These are phyloP conservation scores for Sicus ferrugineus DNA, from an alignment of 2,888 invertebrate species.

Conservation along the genomic window DNA sequence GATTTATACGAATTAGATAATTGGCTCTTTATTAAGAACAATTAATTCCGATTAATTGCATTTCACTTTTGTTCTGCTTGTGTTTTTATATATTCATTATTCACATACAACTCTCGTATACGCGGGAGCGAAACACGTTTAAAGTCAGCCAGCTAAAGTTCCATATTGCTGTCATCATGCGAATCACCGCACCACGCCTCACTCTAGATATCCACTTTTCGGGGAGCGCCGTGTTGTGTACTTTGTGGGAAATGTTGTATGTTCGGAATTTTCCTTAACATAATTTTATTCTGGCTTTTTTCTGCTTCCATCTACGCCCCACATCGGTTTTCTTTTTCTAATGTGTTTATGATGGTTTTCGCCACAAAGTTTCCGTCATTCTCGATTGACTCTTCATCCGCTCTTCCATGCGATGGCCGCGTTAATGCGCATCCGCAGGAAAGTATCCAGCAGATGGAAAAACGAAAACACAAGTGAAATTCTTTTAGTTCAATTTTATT, in stretches of 20 bases:
- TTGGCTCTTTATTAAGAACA: no score
- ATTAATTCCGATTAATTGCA: no score
- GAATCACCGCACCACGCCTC: background rate
- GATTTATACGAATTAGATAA: background rate
- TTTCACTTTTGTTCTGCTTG: background rate
- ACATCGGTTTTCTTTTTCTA: conserved; percentile 31
- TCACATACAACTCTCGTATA: background rate
- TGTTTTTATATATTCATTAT: background rate
- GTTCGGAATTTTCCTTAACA: conserved; percentile 1
- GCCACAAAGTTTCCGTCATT: conserved; percentile 11
- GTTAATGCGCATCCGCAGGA: conserved; percentile 41
- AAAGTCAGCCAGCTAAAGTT: conserved; percentile 9
- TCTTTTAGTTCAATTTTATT: no score
- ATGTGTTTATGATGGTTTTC: background rate
- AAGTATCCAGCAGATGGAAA: conserved; percentile 38
- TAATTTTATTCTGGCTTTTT: conserved; percentile 16
- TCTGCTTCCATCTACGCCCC: conserved; percentile 25
- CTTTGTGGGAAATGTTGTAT: conserved; percentile 37
- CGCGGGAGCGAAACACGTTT: background rate
- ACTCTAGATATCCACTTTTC: conserved; percentile 19
- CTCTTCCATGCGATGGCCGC: background rate
- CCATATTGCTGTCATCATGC: background rate
- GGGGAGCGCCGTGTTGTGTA: conserved; percentile 26
- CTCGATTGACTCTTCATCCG: background rate
- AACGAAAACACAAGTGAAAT: conserved; percentile 29